Base-by-base conservation (phyloP, 2,113 vertebrate genomes). In the Fukomys damarensis region DNA sequence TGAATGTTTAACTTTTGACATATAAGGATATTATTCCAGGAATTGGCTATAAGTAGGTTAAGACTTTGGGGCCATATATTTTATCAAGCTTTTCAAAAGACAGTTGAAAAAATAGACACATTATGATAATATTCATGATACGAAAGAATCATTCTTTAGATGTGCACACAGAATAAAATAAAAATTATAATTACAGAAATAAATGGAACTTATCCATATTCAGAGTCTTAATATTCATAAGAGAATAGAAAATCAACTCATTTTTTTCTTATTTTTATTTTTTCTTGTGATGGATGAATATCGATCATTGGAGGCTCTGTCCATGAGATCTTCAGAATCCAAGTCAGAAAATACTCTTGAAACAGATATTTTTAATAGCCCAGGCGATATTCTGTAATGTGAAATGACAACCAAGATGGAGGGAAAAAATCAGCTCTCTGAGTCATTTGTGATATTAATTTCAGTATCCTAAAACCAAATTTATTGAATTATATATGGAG, bases 71-170 rank as follows among this genome's bases (percentile, higher is more conserved):
- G 56, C 11, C 2, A 52, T 76, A 38, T 46, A 54, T 76, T 54
- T 65, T 30, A 46, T 30, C 24, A 38, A 49, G 7, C 7, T 46
- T 52, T 52, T 22, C 5, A 80, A 93, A 56, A 89, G 22, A 61
- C 2, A 74, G 2, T 70, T 86, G 22, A 82, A 6, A 12, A 84
- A 35, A 43, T 61, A 89, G 32, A 77, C 66, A 3, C 2, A 59
- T 79, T 79, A 49, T 30, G n/a, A 86, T 81, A 79, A 82, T 76
- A 74, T 13, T 68, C 43, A 85, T 86, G 84, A 56, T 49, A 19
- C 72, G 6, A 83, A 86, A 91, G 1, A 91, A 76, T 61, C 35
- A 87, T 93, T n/a, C 63, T 91, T 43, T 91, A 88, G 80, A 88
- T 65, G 3, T 30, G 91, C 28, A 77, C n/a, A 3, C 19, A 88